Evolutionary conservation across 2,797 vertebrate species (phyloP), one percentile per base, ranked within the genome.

Genomic region (Cuniculus paca): DNA sequence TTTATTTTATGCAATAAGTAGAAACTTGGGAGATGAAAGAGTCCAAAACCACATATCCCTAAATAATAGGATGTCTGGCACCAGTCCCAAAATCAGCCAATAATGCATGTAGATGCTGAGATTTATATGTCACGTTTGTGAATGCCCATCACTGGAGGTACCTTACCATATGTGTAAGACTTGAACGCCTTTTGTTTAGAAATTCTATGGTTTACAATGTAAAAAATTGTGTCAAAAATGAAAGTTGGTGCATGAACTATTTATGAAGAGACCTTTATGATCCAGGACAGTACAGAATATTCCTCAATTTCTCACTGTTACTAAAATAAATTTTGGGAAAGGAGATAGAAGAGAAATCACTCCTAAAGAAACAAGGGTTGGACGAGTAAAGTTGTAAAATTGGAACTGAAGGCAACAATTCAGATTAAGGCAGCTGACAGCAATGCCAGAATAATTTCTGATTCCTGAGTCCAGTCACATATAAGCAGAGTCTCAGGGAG

Each of bases 11-110:
- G 4, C 48, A 58, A 11, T 60, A 68, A 91, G 45, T 65, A 74
- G 78, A 88, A 34, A 79, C 42, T 84, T 82, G 45, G 3, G 4
- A 22, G 2, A 19, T 4, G 6, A 88, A 65, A n/a, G 56, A 94
- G 0, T 39, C 6, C 12, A 72, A 95, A 81, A 22, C 20, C n/a
- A 92, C 42, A 92, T 70, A 60, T 90, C 48, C 48, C 2, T 95
- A 48, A 88, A 65, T 1, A 81, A 42, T 50, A 94, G 58, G 92
- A 74, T 85, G 24, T 58, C 45, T 94, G 54, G 74, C 52, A 90
- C 90, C 52, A 78, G 10, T 93, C 81, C 88, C 75, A 93, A 79
- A 90, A 39, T 94, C 88, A 88, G 20, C 82, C n/a, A 26, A 65
- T 63, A 95, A 77, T 89, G 65, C 48, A 93, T 16, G 11, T 45